Evolutionary conservation across 2,888 invertebrate species (phyloP).

Genomic region (Sturmia bella): DNA sequence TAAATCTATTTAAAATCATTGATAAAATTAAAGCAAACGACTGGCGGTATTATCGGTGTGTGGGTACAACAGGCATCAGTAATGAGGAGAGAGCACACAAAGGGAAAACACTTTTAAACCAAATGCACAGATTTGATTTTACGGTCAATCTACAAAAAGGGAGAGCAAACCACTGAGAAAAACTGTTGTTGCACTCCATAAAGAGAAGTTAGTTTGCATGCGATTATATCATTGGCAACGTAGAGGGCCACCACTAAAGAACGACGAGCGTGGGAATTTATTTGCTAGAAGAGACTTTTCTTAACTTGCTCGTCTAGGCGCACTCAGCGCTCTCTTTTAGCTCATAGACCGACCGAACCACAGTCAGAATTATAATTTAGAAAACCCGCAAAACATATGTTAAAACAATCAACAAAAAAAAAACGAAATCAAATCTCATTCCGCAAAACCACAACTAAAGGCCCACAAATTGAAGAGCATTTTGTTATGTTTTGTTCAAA

Average conservation of each 20-base stretch:
- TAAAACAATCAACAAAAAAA: conserved; percentile 12
- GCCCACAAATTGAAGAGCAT: conserved; percentile 52
- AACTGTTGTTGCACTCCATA: conserved; percentile 3
- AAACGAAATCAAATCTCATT: conserved; percentile 41
- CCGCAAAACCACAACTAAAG: conserved; percentile 36
- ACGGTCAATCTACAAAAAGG: background rate
- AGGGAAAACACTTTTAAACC: background rate
- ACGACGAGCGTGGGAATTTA: conserved; percentile 66
- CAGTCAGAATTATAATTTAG: conserved; percentile 27
- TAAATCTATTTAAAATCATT: conserved; percentile 51
- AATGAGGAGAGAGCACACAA: background rate
- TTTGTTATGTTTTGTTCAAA: background rate
- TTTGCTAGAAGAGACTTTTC: conserved; percentile 19
- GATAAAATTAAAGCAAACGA: conserved; percentile 22
- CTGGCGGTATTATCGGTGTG: background rate
- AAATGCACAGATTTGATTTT: conserved; percentile 14
- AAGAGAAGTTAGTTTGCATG: conserved; percentile 29
- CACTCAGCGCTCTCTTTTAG: conserved; percentile 48
- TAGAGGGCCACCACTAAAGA: conserved; percentile 41
- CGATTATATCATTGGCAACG: conserved; percentile 56
- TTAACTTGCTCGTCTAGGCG: background rate
- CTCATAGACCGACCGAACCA: conserved; percentile 38
- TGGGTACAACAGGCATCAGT: conserved; percentile 18
- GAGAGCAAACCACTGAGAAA: background rate
- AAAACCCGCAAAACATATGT: conserved; percentile 28